Percentiles rank a stretch among this genome's conserved stretches.
Evolutionary conservation across 2,888 invertebrate species (phyloP).

Genomic region (Chalcosyrphus nemorum): DNA sequence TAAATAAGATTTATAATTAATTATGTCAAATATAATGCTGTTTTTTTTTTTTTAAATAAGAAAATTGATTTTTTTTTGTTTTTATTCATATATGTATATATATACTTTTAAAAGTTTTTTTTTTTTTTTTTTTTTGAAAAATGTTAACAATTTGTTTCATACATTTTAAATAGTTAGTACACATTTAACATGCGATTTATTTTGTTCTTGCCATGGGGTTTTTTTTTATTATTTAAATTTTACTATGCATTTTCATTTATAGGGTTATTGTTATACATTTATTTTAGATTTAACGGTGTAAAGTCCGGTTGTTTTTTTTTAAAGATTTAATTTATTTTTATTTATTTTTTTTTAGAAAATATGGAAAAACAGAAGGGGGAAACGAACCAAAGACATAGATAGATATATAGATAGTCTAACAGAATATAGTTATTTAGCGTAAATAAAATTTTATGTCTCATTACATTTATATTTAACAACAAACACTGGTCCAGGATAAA

Average conservation of each 20-base stretch:
- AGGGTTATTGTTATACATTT: slow-evolving; percentile 14
- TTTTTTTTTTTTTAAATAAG: slow-evolving; percentile 59
- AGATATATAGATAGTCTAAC: slow-evolving; percentile 40
- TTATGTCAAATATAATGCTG: slow-evolving; percentile 50
- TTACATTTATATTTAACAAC: slow-evolving; percentile 69
- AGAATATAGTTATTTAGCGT: slow-evolving; percentile 58
- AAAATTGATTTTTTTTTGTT: slow-evolving; percentile 49
- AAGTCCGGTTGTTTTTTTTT: slow-evolving; percentile 64
- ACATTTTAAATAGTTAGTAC: slow-evolving; percentile 72
- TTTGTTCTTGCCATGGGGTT: slow-evolving; percentile 2
- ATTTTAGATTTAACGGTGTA: slow-evolving; percentile 53
- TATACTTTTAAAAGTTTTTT: slow-evolving; percentile 56
- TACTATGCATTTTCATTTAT: neutral
- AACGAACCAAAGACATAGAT: slow-evolving; percentile 22
- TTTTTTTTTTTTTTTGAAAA: slow-evolving; percentile 54
- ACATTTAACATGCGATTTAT: slow-evolving; percentile 67
- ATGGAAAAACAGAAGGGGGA: neutral
- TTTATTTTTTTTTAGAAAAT: slow-evolving; percentile 21
- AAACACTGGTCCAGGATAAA: slow-evolving; percentile 71
- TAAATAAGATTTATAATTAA: slow-evolving; percentile 54
- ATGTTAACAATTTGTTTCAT: slow-evolving; percentile 73
- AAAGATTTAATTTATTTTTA: neutral
- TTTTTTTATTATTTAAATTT: neutral
- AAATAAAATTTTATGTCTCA: slow-evolving; percentile 29
- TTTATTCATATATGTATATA: slow-evolving; percentile 53